Evolutionary conservation across 1,140 invertebrate species (phyloP).

Genomic region (Onthophagus taurus): DNA sequence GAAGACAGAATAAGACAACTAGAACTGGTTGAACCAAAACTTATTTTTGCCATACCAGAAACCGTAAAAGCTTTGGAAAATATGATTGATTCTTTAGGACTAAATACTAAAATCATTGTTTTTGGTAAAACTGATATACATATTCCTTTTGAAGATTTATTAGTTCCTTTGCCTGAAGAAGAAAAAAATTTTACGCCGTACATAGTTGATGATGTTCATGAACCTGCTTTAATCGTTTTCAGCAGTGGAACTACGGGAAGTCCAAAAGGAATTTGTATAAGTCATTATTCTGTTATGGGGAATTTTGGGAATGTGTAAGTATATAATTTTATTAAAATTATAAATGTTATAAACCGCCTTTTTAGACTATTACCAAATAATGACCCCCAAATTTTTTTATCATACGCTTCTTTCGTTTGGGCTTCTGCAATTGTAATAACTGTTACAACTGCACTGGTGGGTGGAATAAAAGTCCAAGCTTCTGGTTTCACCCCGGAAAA

Average conservation of each 20-base stretch:
- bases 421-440: constrained; percentile 23
- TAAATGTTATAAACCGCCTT: neutral
- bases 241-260: constrained; percentile 65
- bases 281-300: constrained; percentile 39
- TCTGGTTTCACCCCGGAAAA: constrained; percentile 32
- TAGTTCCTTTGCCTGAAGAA: constrained; percentile 12
- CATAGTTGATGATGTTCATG: constrained; percentile 18
- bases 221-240: constrained; percentile 35
- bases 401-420: constrained; percentile 27
- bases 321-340: neutral
- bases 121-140: constrained; percentile 9
- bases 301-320: neutral
- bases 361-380: constrained; percentile 1
- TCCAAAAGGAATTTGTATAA: constrained; percentile 63
- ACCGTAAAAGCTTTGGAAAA: constrained; percentile 4
- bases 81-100: neutral
- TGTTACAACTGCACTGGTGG: constrained; percentile 21
- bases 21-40: constrained; percentile 9
- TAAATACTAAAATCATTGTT: constrained; percentile 9
- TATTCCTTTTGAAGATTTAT: constrained; percentile 9
- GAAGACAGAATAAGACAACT: constrained; percentile 11
- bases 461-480: constrained; percentile 30
- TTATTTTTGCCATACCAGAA: constrained; percentile 8
- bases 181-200: constrained; percentile 25
- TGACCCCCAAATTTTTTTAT: constrained; percentile 9